Conservation (phyloP, 2,113 vertebrate species). For the Oplegnathus fasciatus region DNA sequence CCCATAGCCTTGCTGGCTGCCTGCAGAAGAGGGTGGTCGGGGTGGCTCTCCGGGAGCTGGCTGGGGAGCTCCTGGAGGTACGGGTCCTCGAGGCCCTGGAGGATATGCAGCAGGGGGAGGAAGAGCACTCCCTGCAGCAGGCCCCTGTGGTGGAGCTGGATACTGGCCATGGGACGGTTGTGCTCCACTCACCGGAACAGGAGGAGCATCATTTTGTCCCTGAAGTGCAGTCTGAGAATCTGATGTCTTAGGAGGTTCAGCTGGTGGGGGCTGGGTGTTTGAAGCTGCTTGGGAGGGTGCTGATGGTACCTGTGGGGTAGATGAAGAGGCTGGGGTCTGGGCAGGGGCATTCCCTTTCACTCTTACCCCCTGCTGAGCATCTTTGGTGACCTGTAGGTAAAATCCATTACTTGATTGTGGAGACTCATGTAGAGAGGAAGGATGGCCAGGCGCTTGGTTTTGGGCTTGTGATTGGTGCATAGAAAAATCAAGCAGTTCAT, state of each 20-base stretch:
- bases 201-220: constrained; percentile 59
- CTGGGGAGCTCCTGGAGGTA: constrained; percentile 59
- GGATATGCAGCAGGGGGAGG: constrained; percentile 55
- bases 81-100: constrained; percentile 66
- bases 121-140: constrained; percentile 49
- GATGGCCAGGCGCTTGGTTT: constrained; percentile 66
- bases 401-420: constrained; percentile 85
- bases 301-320: constrained; percentile 58
- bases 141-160: constrained; percentile 53
- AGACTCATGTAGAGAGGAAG: constrained; percentile 75
- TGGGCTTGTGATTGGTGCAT: constrained; percentile 84
- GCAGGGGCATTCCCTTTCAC: constrained; percentile 70
- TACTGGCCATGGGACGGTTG: constrained; percentile 60
- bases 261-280: constrained; percentile 52
- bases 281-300: constrained; percentile 53
- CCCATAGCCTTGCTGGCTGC: constrained; percentile 85
- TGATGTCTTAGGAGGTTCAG: constrained; percentile 60
- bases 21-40: constrained; percentile 84
- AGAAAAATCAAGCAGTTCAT: constrained; percentile 89
- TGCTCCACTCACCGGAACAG: constrained; percentile 52
- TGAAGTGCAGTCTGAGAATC: constrained; percentile 54
- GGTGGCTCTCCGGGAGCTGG: constrained; percentile 80
- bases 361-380: constrained; percentile 81
- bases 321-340: constrained; percentile 60
- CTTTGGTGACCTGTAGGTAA: constrained; percentile 95